Conservation (phyloP, 2,113 vertebrate genomes). For the Rhipidura dahli region DNA sequence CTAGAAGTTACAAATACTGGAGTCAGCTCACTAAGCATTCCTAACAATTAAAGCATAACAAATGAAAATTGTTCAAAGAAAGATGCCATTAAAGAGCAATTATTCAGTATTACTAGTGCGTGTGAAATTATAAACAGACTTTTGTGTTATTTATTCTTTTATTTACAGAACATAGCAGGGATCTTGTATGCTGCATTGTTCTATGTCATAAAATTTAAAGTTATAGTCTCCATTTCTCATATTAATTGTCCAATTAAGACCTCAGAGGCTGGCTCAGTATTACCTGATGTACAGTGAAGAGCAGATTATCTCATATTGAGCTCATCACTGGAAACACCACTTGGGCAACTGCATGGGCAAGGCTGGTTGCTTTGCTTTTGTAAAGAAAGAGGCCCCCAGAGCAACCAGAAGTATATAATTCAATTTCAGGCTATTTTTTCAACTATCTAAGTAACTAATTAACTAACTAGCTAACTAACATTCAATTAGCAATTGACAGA, state of each 20-base stretch:
- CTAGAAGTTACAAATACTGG: neutral
- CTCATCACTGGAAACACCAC: neutral
- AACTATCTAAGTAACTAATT: neutral
- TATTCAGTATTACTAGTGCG: neutral
- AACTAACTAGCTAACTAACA: neutral
- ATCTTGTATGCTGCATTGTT: neutral
- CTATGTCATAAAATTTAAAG: conserved; percentile 6
- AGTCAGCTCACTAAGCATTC: neutral
- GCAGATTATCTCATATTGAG: neutral
- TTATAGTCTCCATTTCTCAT: conserved; percentile 27
- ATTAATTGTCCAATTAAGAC: conserved; percentile 31
- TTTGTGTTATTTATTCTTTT: conserved; percentile 30
- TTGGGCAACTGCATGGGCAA: neutral
- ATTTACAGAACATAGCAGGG: neutral
- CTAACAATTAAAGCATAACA: neutral
- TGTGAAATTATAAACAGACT: neutral
- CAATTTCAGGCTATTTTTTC: neutral
- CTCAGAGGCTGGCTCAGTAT: neutral
- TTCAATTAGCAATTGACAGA: too few species aligned
- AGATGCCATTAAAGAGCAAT: neutral
- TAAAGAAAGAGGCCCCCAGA: neutral
- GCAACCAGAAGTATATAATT: neutral
- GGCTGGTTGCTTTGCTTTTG: neutral
- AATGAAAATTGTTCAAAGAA: neutral
- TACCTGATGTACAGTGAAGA: neutral